Conservation (phyloP, 2,888 invertebrate genomes). For the Acheta domesticus region DNA sequence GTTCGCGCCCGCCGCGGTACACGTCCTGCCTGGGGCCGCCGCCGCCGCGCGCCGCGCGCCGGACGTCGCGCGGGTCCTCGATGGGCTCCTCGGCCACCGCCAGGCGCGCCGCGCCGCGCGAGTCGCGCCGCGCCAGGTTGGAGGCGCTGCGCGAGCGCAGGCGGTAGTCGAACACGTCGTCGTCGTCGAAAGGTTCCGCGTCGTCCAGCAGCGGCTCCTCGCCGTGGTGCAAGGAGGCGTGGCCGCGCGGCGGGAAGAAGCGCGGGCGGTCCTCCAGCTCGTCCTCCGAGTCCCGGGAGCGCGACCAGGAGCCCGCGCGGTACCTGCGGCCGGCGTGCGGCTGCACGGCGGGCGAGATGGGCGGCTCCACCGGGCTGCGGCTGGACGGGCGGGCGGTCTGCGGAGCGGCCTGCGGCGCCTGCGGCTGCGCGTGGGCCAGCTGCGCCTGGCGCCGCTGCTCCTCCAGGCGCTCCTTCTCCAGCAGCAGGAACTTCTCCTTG, state of each 20-base stretch:
- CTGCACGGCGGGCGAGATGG: constrained; percentile 32
- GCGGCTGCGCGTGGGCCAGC: neutral
- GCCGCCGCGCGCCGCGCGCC: no score
- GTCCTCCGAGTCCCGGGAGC: constrained; percentile 32
- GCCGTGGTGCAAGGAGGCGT: constrained; percentile 18
- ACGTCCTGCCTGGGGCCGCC: constrained; percentile 21
- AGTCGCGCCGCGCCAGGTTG: constrained; percentile 9
- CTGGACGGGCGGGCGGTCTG: neutral
- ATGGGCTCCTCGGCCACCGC: neutral
- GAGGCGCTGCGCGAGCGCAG: neutral
- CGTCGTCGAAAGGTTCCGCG: constrained; percentile 23
- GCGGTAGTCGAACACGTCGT: constrained; percentile 24
- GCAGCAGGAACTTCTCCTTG: constrained; percentile 77
- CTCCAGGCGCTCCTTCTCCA: constrained; percentile 67
- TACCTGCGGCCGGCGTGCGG: constrained; percentile 21
- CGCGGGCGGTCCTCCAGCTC: constrained; percentile 30
- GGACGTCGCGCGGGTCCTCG: neutral
- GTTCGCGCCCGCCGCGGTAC: neutral
- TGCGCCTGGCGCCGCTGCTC: constrained; percentile 48
- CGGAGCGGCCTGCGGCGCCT: neutral
- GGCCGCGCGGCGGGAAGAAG: neutral
- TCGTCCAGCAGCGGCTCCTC: constrained; percentile 22
- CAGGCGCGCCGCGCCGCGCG: neutral
- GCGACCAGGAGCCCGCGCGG: constrained; percentile 30
- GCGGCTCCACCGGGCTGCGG: constrained; percentile 30